Conservation (phyloP, 2,113 vertebrate genomes). For the Elachura formosa region DNA sequence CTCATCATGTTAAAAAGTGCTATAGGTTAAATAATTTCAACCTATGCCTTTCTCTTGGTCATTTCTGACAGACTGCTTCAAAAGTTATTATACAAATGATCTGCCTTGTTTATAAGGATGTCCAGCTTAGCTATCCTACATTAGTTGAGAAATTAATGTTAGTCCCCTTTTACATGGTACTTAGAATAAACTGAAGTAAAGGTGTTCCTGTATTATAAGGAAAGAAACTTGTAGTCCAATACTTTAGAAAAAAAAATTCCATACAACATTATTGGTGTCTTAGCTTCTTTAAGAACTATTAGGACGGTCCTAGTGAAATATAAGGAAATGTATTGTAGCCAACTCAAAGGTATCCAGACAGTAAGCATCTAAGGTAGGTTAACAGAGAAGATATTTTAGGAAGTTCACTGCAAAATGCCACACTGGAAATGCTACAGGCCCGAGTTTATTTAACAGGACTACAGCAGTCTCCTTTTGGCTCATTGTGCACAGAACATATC, state of each 20-base stretch:
- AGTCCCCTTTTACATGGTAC: fast-evolving
- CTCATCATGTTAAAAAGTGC: not conserved
- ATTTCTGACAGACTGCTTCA: not conserved
- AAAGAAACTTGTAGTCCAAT: not conserved
- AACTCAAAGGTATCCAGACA: not conserved
- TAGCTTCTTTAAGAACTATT: not conserved
- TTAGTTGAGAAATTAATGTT: not conserved
- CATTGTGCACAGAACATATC: too few relatives aligned
- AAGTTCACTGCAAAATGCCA: not conserved
- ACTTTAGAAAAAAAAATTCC: not conserved
- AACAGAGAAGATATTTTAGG: not conserved
- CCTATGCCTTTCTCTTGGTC: not conserved
- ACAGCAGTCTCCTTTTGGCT: not conserved
- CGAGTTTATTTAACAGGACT: not conserved
- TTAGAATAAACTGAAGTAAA: not conserved
- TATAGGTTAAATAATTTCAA: not conserved
- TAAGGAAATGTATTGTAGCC: not conserved
- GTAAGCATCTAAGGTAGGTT: not conserved
- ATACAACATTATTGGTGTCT: not conserved
- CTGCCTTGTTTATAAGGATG: not conserved
- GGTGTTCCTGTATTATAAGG: not conserved
- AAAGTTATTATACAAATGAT: not conserved
- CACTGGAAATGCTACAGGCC: not conserved
- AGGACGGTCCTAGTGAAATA: not conserved
- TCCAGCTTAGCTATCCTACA: not conserved